Evolutionary conservation across 2,113 vertebrate genomes (phyloP), one percentile per base, ranked within the genome.

Genomic region (Pheucticus melanocephalus): DNA sequence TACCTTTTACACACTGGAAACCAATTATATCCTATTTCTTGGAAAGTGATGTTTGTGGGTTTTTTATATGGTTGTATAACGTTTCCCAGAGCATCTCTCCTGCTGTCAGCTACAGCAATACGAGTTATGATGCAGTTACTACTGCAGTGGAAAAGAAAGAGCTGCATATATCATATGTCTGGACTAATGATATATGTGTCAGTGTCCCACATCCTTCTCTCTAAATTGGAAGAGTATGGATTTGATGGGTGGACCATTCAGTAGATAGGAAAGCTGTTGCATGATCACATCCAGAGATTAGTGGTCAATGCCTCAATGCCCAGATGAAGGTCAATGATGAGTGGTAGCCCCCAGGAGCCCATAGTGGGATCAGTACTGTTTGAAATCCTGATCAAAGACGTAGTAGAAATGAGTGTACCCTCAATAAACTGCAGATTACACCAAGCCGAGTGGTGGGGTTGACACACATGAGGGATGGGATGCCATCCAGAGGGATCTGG

Each of bases 271-370:
- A 76, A 66, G 33, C 9, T 21, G 8, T 37, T 77, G 57, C 21
- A 61, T 3, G 0, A 51, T 33, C 5, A 2, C 4, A 39, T 65
- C 20, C 23, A 65, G 50, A 57, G 39, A 8, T 18, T 12, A 44
- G 19, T 25, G 45, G 33, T 20, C 39, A 48, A 15, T 2, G 2
- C 18, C 45, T 54, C 21, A 18, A 22, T 28, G 12, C 13, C 21
- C 47, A 51, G 19, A 33, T 16, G 21, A 45, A 60, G 35, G 42
- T 48, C 25, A 42, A 2, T 12, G n/a, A 66, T 0, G 2, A n/a
- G 15, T 39, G 12, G 33, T 7, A 23, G 6, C 12, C 12, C 17
- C 13, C 37, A 51, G 35, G 40, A 54, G 31, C 12, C 71, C 24
- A 5, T 1, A 31, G 11, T 35, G 47, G 47, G 40, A 22, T 25